Evolutionary conservation across 2,113 vertebrate genomes (phyloP).

Genomic region (Limnothrissa miodon): DNA sequence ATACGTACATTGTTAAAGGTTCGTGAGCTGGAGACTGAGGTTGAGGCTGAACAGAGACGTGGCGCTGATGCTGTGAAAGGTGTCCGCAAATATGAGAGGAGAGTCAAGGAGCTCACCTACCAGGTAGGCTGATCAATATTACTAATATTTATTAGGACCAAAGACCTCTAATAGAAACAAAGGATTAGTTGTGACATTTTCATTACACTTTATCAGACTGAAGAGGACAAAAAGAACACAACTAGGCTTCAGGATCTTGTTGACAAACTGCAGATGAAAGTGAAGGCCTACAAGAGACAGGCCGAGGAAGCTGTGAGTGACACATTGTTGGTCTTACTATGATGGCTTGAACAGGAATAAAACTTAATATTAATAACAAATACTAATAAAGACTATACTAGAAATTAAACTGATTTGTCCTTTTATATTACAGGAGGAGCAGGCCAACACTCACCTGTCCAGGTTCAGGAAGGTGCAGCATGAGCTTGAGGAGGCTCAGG

Average conservation of each 20-base stretch:
- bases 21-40: slow-evolving; percentile 68
- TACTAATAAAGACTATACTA: too few species aligned
- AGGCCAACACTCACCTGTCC: too few species aligned
- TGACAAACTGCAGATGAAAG: slow-evolving; percentile 72
- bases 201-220: slow-evolving; percentile 51
- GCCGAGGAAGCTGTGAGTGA: slow-evolving; percentile 67
- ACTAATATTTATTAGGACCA: not conserved
- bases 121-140: too few species aligned
- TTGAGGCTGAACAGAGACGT: too few species aligned
- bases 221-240: slow-evolving; percentile 69
- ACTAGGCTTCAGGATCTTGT: slow-evolving; percentile 65
- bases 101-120: slow-evolving; percentile 70
- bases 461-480: too few species aligned
- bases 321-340: too few species aligned
- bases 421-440: too few species aligned
- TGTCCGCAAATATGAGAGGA: slow-evolving; percentile 40
- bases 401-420: too few species aligned
- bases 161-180: not conserved
- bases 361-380: too few species aligned
- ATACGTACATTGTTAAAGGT: slow-evolving; percentile 65
- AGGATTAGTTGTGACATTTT: not conserved
- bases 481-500: slow-evolving; percentile 58
- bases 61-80: too few species aligned
- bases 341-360: too few species aligned
- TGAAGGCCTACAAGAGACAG: slow-evolving; percentile 71